phyloP scores from a whole-genome alignment of 2,797 vertebrate species.

The Siniperca undulata region DNA sequence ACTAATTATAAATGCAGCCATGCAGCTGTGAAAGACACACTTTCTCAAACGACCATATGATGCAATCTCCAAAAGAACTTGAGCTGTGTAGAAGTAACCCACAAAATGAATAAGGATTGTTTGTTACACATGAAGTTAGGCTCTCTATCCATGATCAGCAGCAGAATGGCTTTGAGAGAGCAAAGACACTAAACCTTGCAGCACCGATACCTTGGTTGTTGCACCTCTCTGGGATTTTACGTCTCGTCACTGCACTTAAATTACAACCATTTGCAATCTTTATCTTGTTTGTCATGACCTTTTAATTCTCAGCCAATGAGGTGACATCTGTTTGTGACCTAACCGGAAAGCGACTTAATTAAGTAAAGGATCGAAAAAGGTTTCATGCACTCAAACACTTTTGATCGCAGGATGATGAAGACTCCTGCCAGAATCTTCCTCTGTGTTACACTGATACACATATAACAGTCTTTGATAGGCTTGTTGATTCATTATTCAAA shows the following conservation, averaged over 20 bases:
- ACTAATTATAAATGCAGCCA: background rate
- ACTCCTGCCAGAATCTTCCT: background rate
- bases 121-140: background rate
- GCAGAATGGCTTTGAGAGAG: background rate
- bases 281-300: background rate
- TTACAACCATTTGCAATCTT: background rate
- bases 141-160: background rate
- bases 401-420: background rate
- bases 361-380: background rate
- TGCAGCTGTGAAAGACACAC: too few relatives aligned
- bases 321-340: background rate
- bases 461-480: background rate
- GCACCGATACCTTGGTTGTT: too few relatives aligned
- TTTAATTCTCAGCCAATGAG: background rate
- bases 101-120: background rate
- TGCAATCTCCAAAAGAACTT: background rate
- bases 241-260: background rate
- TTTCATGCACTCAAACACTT: background rate
- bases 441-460: slow-evolving; percentile 8
- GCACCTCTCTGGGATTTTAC: background rate
- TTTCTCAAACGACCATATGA: background rate
- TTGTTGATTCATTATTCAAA: background rate
- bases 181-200: background rate
- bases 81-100: too few relatives aligned
- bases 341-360: background rate